These are phyloP conservation scores for Vannuccia rotundouncinata DNA, from an alignment of 2,888 invertebrate genomes.

Conservation along the genomic window DNA sequence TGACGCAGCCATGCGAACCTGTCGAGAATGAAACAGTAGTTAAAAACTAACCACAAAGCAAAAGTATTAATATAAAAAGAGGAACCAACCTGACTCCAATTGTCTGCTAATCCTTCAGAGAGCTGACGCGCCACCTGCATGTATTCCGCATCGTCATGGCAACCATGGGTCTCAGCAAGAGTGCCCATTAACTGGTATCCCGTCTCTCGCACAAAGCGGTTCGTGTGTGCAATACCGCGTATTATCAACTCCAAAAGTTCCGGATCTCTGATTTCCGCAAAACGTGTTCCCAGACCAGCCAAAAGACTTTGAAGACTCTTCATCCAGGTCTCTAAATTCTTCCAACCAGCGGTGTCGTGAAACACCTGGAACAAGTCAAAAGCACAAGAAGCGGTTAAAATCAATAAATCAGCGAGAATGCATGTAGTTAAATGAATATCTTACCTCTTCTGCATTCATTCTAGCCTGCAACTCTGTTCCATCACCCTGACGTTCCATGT, in stretches of 20 bases:
- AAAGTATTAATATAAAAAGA: too few relatives aligned
- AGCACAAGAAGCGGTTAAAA: too few relatives aligned
- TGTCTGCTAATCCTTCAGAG: constrained; percentile 59
- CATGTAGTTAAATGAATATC: neutral
- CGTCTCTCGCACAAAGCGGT: constrained; percentile 61
- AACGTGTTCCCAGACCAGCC: constrained; percentile 47
- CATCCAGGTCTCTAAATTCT: constrained; percentile 60
- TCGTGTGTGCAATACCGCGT: constrained; percentile 58
- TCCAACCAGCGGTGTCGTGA: constrained; percentile 61
- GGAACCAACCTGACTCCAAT: constrained; percentile 61
- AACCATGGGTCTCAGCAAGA: constrained; percentile 30
- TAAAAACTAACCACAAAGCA: too few relatives aligned
- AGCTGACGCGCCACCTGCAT: constrained; percentile 57
- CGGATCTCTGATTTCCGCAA: constrained; percentile 46
- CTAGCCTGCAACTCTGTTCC: constrained; percentile 42
- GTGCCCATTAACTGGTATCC: constrained; percentile 58
- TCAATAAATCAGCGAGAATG: neutral
- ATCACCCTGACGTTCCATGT: constrained; percentile 54
- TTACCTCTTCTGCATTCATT: neutral
- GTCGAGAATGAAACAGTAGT: too few relatives aligned
- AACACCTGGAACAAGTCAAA: constrained; percentile 42
- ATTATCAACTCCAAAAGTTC: constrained; percentile 59
- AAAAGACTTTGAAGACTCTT: constrained; percentile 59
- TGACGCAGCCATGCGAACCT: constrained; percentile 60
- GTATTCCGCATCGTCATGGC: neutral